Evolutionary conservation across 2,888 invertebrate species (phyloP), one percentile per base, ranked within the genome.

Genomic region (Leptothorax acervorum): DNA sequence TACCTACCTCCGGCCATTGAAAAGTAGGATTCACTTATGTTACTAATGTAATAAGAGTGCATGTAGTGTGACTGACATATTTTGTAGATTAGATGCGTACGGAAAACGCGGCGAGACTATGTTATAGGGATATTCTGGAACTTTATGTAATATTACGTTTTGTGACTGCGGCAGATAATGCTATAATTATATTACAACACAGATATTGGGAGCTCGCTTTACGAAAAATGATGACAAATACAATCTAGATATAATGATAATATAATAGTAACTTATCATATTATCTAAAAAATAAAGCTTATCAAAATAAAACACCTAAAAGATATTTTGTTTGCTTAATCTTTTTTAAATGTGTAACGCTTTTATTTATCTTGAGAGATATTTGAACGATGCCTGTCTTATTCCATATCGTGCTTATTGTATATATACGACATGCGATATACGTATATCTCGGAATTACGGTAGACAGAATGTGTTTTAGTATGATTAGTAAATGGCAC

Each of bases 1-100:
- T 9, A 31, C 15, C 31, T 62, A 66, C 53, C 62, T 55, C 28
- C 2, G 57, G 35, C 60, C 53, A 55, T 82, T 71, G 82, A 75
- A 84, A 71, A 57, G 23, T 81, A 79, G 68, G 5, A 89, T 81
- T 87, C 70, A 75, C 85, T 87, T 63, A 73, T 55, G 45, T 18
- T 45, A 53, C 31, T 57, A 81, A 71, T 53, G 35, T 45, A 60
- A 73, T 71, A 81, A 81, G 48, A 28, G 28, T 12, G n/a, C 28
- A 23, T 42, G 18, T 11, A 5, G 23, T 12, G n/a, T 57, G 45
- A 78, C 42, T 79, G 15, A 18, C 48, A 48, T 73, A 60, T 35
- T 79, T 71, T 35, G 23, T 23, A 71, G n/a, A 71, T 71, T 66
- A 57, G 57, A 48, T 35, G 39, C 15, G 12, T 31, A 8, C 45